Evolutionary conservation across 64 coral and sea anemone species (phyloP).

Genomic region (Exaiptasia diaphana): DNA sequence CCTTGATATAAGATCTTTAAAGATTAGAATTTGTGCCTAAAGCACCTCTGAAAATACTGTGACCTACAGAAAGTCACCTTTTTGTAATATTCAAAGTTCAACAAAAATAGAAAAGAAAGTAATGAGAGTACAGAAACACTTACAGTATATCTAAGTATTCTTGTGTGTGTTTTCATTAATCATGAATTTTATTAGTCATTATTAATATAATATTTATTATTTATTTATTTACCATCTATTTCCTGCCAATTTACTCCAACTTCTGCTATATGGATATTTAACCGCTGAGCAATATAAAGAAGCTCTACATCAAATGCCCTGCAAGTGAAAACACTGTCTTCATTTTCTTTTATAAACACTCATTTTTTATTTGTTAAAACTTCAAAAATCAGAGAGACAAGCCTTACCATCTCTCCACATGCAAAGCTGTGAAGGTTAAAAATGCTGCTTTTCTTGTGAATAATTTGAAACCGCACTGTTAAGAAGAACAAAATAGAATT

Average conservation of each 20-base stretch:
- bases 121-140: no score
- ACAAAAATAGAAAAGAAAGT: no score
- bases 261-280: conserved; percentile 82
- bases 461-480: conserved; percentile 95
- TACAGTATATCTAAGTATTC: no score
- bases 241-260: conserved; percentile 95
- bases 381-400: no score
- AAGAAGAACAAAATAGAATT: background rate
- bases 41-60: no score
- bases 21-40: no score
- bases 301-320: conserved; percentile 99
- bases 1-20: no score
- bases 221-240: conserved; percentile 97
- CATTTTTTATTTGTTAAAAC: background rate
- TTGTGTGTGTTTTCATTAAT: no score
- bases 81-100: no score
- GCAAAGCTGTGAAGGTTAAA: conserved; percentile 80
- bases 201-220: no score
- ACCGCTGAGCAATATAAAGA: conserved; percentile 90
- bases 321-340: background rate
- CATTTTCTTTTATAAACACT: background rate
- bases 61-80: no score
- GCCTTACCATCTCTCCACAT: conserved; percentile 97
- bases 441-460: conserved; percentile 89
- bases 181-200: no score